Evolutionary conservation across 2,888 invertebrate genomes (phyloP).

Genomic region (Morinoia aosen): DNA sequence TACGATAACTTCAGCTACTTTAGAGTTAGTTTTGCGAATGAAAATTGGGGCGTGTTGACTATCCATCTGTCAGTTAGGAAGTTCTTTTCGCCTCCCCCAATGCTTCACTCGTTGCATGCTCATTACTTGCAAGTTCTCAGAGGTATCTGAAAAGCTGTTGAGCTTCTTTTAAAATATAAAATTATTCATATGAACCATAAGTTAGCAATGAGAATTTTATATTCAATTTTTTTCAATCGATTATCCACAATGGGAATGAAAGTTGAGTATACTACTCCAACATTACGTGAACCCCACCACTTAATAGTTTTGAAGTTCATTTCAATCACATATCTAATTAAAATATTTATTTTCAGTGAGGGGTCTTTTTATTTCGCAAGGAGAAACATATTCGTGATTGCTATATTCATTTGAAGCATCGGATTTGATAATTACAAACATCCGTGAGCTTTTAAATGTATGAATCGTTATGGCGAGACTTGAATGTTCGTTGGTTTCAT

Average conservation of each 20-base stretch:
- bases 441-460: too few species aligned
- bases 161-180: not conserved
- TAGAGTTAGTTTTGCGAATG: not conserved
- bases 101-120: not conserved
- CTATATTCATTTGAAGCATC: too few species aligned
- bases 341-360: too few species aligned
- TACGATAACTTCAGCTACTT: too few species aligned
- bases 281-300: not conserved
- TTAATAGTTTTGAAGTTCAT: not conserved
- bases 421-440: too few species aligned
- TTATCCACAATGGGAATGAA: not conserved
- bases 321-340: too few species aligned
- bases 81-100: not conserved
- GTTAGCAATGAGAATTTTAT: not conserved
- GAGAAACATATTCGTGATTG: too few species aligned
- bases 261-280: not conserved
- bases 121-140: not conserved
- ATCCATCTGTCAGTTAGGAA: not conserved
- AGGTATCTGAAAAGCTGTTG: not conserved
- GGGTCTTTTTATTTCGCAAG: too few species aligned
- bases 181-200: not conserved
- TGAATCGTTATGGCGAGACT: not conserved
- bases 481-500: not conserved
- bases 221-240: not conserved
- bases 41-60: not conserved